phyloP scores from a whole-genome alignment of 1,140 invertebrate species.

The Drosophila truncata region DNA sequence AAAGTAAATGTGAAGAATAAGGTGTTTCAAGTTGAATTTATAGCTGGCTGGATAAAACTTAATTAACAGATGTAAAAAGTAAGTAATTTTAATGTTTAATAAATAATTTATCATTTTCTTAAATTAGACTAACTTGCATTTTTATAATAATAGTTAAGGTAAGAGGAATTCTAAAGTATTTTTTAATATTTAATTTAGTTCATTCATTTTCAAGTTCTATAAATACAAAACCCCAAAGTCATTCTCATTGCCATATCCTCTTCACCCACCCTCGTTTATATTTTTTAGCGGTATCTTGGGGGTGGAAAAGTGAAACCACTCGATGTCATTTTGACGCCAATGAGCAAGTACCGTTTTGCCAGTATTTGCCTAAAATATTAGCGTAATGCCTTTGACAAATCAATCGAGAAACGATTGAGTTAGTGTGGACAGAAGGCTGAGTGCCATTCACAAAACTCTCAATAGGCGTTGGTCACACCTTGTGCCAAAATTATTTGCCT shows the following conservation, averaged over 20 bases:
- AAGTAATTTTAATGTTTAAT: neutral
- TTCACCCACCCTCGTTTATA: slow-evolving; percentile 4
- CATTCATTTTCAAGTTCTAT: neutral
- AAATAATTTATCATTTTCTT: neutral
- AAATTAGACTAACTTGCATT: neutral
- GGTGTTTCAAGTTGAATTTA: too few species aligned
- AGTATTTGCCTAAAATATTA: slow-evolving; percentile 74
- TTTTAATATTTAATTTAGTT: neutral
- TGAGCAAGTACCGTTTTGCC: slow-evolving; percentile 37
- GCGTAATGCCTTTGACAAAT: slow-evolving; percentile 78
- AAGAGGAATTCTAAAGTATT: neutral
- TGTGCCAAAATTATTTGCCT: slow-evolving; percentile 43
- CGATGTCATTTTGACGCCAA: slow-evolving; percentile 72
- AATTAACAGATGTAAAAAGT: neutral
- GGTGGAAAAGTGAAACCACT: slow-evolving; percentile 54
- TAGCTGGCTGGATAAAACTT: neutral
- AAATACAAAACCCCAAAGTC: neutral
- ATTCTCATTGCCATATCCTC: neutral
- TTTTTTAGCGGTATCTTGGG: slow-evolving; percentile 36
- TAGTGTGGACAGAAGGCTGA: slow-evolving; percentile 56
- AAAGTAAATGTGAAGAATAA: neutral
- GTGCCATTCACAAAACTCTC: slow-evolving; percentile 37
- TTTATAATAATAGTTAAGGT: neutral
- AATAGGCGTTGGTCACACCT: slow-evolving; percentile 56
- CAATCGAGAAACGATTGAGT: slow-evolving; percentile 58